These are phyloP conservation scores for Steinernema khuongi DNA, from an alignment of 1,140 invertebrate species.

Conservation along the genomic window DNA sequence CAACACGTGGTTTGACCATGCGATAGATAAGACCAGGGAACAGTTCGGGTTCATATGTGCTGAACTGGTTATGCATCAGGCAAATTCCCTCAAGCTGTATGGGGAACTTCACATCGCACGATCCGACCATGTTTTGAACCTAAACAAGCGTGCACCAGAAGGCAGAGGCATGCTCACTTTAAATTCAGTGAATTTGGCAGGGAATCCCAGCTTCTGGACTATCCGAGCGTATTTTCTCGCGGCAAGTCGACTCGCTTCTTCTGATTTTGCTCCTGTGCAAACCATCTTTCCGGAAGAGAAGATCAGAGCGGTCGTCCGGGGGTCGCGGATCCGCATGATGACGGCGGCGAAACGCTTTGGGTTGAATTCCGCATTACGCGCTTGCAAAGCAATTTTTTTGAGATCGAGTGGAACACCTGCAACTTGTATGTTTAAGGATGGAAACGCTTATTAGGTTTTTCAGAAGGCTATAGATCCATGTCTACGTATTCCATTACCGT, in stretches of 20 bases:
- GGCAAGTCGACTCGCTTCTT: constrained; percentile 88
- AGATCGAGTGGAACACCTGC: constrained; percentile 71
- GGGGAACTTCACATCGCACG: constrained; percentile 96
- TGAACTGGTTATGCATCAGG: constrained; percentile 91
- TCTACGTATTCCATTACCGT: no score
- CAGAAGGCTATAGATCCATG: no score
- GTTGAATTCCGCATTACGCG: constrained; percentile 97
- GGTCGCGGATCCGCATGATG: constrained; percentile 96
- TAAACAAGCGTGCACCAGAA: constrained; percentile 18
- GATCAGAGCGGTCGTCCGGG: constrained; percentile 91
- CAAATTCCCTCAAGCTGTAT: constrained; percentile 92
- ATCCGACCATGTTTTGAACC: constrained; percentile 99
- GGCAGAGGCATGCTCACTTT: constrained; percentile 64
- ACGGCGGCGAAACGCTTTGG: constrained; percentile 98
- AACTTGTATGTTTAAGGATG: no score
- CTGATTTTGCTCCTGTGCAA: constrained; percentile 94
- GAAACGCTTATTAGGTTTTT: no score
- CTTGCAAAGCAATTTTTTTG: constrained; percentile 93
- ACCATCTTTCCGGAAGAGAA: constrained; percentile 99
- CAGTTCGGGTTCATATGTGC: constrained; percentile 69
- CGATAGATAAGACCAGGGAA: constrained; percentile 96
- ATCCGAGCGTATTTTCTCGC: constrained; percentile 96
- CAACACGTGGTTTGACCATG: constrained; percentile 97
- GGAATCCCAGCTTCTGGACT: constrained; percentile 93
- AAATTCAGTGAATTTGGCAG: constrained; percentile 94